Evolutionary conservation across 2,888 invertebrate species (phyloP).

Genomic region (Ditula angustiorana): DNA sequence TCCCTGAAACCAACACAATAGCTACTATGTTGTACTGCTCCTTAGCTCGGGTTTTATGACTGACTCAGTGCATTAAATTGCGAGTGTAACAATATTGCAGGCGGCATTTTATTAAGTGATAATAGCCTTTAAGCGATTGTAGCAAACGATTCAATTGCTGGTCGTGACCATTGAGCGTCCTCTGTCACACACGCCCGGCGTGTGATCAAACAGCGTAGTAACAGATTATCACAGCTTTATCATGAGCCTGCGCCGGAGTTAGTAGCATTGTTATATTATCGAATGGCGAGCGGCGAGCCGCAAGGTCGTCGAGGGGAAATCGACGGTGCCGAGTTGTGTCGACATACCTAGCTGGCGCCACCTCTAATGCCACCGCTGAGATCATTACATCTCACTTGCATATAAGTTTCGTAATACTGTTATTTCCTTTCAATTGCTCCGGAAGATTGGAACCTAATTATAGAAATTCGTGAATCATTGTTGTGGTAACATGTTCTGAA

Average conservation of each 20-base stretch:
- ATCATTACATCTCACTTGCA: slow-evolving; percentile 67
- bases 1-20: not conserved
- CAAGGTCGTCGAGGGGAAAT: slow-evolving; percentile 84
- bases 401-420: slow-evolving; percentile 68
- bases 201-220: slow-evolving; percentile 46
- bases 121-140: slow-evolving; percentile 48
- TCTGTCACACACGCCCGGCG: slow-evolving; percentile 38
- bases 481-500: not conserved
- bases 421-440: slow-evolving; percentile 60
- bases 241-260: slow-evolving; percentile 55
- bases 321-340: slow-evolving; percentile 65
- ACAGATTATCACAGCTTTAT: slow-evolving; percentile 54
- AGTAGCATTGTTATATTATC: slow-evolving; percentile 62
- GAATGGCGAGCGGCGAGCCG: slow-evolving; percentile 60
- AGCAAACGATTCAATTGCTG: slow-evolving; percentile 49
- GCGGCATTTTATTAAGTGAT: slow-evolving; percentile 49
- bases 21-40: too few species aligned
- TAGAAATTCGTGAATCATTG: not conserved
- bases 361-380: slow-evolving; percentile 55
- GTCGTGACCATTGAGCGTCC: slow-evolving; percentile 42
- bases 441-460: slow-evolving; percentile 48
- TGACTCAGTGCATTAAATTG: slow-evolving; percentile 44
- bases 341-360: slow-evolving; percentile 64
- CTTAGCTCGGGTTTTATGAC: slow-evolving; percentile 43
- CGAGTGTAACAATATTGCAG: slow-evolving; percentile 48